Evolutionary conservation across 2,888 invertebrate species (phyloP).

Genomic region (Ommatoiulus sabulosus): DNA sequence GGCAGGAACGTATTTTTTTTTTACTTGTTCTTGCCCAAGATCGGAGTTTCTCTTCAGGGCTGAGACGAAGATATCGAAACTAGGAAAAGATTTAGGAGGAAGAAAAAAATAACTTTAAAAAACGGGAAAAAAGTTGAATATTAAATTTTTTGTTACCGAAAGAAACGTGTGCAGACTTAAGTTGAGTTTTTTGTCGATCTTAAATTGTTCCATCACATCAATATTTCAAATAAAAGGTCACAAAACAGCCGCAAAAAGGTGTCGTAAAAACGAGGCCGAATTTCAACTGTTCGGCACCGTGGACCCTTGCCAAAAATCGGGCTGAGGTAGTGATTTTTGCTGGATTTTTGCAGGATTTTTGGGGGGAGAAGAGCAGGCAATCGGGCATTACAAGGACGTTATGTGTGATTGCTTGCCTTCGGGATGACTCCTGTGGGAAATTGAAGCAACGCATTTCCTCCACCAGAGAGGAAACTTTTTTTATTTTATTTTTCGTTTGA

Average conservation of each 20-base stretch:
- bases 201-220: slow-evolving; percentile 43
- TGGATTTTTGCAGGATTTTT: not conserved
- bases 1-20: no score
- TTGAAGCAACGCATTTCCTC: slow-evolving; percentile 23
- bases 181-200: not conserved
- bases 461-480: not conserved
- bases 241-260: slow-evolving; percentile 22
- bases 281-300: not conserved
- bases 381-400: slow-evolving; percentile 19
- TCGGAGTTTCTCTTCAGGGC: not conserved
- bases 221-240: slow-evolving; percentile 40
- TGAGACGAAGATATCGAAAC: not conserved
- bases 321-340: slow-evolving; percentile 24
- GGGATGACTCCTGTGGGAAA: slow-evolving; percentile 21
- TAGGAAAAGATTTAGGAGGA: not conserved
- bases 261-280: slow-evolving; percentile 23
- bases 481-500: slow-evolving; percentile 18
- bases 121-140: slow-evolving; percentile 4
- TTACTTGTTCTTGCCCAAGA: not conserved
- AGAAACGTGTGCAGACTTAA: slow-evolving; percentile 30
- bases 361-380: not conserved
- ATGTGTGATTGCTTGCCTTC: slow-evolving; percentile 40
- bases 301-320: slow-evolving; percentile 37
- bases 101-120: not conserved
- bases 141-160: not conserved